phyloP scores from a whole-genome alignment of 2,888 invertebrate species.

The Nomada fucata region DNA sequence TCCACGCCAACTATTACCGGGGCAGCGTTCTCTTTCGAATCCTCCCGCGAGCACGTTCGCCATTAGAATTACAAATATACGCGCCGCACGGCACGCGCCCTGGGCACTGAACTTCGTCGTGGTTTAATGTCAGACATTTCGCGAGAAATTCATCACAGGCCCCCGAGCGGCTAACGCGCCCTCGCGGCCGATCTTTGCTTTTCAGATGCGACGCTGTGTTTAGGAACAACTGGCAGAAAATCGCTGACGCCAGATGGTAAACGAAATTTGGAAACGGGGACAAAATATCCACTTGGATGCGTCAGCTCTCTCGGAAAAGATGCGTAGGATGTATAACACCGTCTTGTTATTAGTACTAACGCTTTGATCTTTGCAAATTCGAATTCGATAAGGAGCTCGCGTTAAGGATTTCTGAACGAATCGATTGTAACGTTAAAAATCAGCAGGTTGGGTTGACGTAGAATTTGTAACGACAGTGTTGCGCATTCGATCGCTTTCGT shows the following conservation, averaged over 20 bases:
- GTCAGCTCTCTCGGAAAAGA: too few species aligned
- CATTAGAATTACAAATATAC: slow-evolving; percentile 81
- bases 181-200: slow-evolving; percentile 26
- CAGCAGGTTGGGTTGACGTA: background rate
- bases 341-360: too few species aligned
- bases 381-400: background rate
- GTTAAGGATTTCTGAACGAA: too few species aligned
- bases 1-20: slow-evolving; percentile 65
- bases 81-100: slow-evolving; percentile 78
- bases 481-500: background rate
- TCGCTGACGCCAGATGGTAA: slow-evolving; percentile 62
- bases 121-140: slow-evolving; percentile 79
- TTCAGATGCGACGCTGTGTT: slow-evolving; percentile 2
- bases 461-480: background rate
- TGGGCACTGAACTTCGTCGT: slow-evolving; percentile 77
- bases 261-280: background rate
- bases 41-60: slow-evolving; percentile 58
- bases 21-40: slow-evolving; percentile 23
- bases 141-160: slow-evolving; percentile 73
- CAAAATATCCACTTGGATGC: too few species aligned
- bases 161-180: slow-evolving; percentile 54
- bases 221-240: slow-evolving; percentile 33
- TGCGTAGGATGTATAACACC: too few species aligned
- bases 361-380: background rate
- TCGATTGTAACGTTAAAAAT: background rate